Evolutionary conservation across 2,113 vertebrate genomes (phyloP), one percentile per base, ranked within the genome.

Genomic region (Variabilichromis moorii): DNA sequence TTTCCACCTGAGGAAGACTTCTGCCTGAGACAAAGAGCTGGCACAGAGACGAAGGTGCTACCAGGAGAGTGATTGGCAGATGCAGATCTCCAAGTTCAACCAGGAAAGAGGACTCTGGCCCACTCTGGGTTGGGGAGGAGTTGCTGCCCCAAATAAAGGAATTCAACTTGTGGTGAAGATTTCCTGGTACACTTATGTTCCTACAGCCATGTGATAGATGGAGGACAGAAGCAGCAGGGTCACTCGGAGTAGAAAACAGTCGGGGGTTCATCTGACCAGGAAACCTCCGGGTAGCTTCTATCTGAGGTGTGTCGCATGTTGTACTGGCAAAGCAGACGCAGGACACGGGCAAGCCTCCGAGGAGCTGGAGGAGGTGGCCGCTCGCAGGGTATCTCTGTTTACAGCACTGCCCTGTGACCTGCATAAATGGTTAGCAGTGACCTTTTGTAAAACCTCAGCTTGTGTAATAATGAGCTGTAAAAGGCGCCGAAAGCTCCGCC

Each of bases 141-240:
- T 16, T 0, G 35, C n/a, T 71, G 35, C 66, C 63, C 35, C n/a
- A 71, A 24, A 40, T 71, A 14, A 2, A 24, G n/a, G 12, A 2
- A 40, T 24, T 71, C 37, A 71, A 24, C 12, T 24, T 71, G 66
- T 71, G 63, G 1, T 71, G 35, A 71, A 66, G 31, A 1, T 11
- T 33, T 63, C 5, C 0, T 16, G 2, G 26, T 61, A 61, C 2
- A 3, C 26, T 9, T 61, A 9, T 40, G 13, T 9, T 45, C 21
- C 68, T 26, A 0, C 68, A 24, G 37, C 0, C 37, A 45, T 7
- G n/a, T 26, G 37, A 9, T 45, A 45, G 37, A 45, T 45, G 37
- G 3, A 66, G 61, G 63, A 9, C 7, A 42, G n/a, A 0, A 71
- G 63, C 63, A 24, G 63, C 19, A 37, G 1, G 1, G 33, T 21